These are phyloP conservation scores for Nemotelus pantherinus DNA, from an alignment of 2,888 invertebrate genomes.

Conservation along the genomic window DNA sequence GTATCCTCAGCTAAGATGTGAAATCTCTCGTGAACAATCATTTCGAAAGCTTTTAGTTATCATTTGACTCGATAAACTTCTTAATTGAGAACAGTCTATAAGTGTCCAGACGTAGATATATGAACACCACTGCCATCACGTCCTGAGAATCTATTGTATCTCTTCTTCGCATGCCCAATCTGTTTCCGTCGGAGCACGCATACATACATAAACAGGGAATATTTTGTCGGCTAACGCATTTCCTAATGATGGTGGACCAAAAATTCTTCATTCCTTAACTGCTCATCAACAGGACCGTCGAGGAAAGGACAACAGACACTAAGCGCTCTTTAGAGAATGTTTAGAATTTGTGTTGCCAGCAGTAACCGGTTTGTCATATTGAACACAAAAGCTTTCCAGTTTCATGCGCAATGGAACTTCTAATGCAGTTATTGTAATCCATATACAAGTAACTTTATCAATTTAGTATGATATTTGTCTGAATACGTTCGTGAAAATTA, in stretches of 20 bases:
- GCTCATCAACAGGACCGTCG: constrained; percentile 26
- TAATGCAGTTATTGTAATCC: no score
- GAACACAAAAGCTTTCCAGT: not conserved
- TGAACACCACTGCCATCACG: constrained; percentile 12
- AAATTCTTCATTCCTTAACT: constrained; percentile 17
- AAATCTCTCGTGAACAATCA: constrained; percentile 9
- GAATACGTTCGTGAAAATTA: no score
- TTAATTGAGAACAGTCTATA: constrained; percentile 6
- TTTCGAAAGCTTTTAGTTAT: constrained; percentile 21
- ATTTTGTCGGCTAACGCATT: constrained; percentile 10
- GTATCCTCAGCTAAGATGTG: not conserved
- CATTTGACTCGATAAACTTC: not conserved
- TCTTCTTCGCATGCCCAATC: constrained; percentile 19
- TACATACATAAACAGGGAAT: constrained; percentile 1
- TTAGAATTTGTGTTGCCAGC: constrained; percentile 1
- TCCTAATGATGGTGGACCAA: constrained; percentile 23
- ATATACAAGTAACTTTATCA: no score
- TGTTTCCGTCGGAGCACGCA: constrained; percentile 7
- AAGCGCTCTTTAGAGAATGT: constrained; percentile 4
- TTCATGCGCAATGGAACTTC: no score
- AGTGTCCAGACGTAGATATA: constrained; percentile 9
- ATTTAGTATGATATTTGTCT: no score
- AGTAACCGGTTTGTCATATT: not conserved
- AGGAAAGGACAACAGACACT: constrained; percentile 13
- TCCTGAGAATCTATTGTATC: constrained; percentile 6